Percentiles rank a stretch among this genome's conserved stretches.
phyloP scores from a whole-genome alignment of 2,797 vertebrate species.

The Coracias cyanogaster region DNA sequence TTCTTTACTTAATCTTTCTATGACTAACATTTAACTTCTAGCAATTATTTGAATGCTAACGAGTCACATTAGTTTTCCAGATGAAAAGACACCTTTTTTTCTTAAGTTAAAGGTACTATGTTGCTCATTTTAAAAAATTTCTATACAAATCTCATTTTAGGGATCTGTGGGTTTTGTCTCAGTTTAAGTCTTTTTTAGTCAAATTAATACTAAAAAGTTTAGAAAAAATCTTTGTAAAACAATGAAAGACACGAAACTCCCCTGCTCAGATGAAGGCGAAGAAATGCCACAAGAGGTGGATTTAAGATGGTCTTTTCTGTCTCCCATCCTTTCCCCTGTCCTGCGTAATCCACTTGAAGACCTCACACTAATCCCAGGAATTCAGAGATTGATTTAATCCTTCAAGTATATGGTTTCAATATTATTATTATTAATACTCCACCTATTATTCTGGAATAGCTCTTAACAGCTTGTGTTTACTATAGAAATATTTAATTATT shows the following conservation, averaged over 20 bases:
- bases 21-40: conserved; percentile 51
- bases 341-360: background rate
- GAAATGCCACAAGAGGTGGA: background rate
- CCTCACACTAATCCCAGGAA: background rate
- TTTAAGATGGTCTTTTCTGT: background rate
- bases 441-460: background rate
- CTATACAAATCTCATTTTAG: background rate
- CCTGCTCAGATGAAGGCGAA: background rate
- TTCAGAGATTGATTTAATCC: conserved; percentile 18
- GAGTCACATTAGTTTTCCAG: conserved; percentile 4
- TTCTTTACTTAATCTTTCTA: background rate
- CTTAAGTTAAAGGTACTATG: background rate
- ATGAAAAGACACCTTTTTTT: conserved; percentile 20
- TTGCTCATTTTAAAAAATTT: background rate
- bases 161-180: background rate
- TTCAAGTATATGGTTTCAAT: background rate
- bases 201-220: background rate
- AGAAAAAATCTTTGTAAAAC: background rate
- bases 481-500: background rate
- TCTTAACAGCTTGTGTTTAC: background rate
- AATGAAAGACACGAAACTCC: conserved; percentile 21
- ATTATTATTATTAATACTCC: background rate
- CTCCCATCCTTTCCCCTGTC: background rate
- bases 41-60: conserved; percentile 11
- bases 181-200: conserved; percentile 6